A percentile compares a stretch with the other conserved stretches of the same genome.
Conservation (phyloP, 64 coral and sea anemone genomes). For the Catalaphyllia jardinei region DNA sequence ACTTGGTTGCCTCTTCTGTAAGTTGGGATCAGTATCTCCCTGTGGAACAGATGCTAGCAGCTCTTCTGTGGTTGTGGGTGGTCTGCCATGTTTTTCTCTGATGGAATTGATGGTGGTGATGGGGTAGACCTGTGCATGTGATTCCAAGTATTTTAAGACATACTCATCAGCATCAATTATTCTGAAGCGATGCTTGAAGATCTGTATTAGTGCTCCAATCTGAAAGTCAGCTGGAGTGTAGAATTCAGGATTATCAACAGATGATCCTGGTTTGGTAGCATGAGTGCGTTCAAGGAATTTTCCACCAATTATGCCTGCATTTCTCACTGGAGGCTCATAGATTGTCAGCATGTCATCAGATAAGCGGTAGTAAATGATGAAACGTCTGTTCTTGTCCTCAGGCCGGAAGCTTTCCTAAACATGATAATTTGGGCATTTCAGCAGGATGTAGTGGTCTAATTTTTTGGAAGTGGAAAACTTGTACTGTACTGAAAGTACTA, state of each 20-base stretch:
- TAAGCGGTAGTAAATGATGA: constrained; percentile 93
- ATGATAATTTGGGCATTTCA: not conserved
- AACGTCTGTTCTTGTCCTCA: constrained; percentile 93
- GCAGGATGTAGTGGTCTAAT: not conserved
- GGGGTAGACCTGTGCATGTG: constrained; percentile 81
- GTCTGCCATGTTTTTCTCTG: constrained; percentile 70
- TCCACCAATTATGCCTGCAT: constrained; percentile 98
- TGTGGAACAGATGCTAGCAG: constrained; percentile 80
- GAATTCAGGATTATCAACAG: constrained; percentile 95
- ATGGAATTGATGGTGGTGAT: constrained; percentile 94
- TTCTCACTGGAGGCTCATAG: constrained; percentile 94
- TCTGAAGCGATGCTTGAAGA: constrained; percentile 97
- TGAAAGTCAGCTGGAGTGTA: constrained; percentile 97
- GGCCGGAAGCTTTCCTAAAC: constrained; percentile 89
- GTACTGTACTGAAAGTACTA: no score
- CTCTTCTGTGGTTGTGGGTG: constrained; percentile 76
- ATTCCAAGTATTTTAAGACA: constrained; percentile 92
- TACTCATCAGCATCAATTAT: constrained; percentile 96
- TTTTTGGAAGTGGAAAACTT: not conserved
- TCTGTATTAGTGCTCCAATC: constrained; percentile 80
- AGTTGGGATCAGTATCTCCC: constrained; percentile 70
- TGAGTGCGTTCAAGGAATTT: constrained; percentile 94
- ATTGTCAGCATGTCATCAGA: constrained; percentile 99
- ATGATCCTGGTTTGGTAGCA: constrained; percentile 88
- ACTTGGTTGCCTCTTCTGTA: constrained; percentile 33